phyloP scores from a whole-genome alignment of 2,113 vertebrate genomes.

The Hyperopisus bebe region DNA sequence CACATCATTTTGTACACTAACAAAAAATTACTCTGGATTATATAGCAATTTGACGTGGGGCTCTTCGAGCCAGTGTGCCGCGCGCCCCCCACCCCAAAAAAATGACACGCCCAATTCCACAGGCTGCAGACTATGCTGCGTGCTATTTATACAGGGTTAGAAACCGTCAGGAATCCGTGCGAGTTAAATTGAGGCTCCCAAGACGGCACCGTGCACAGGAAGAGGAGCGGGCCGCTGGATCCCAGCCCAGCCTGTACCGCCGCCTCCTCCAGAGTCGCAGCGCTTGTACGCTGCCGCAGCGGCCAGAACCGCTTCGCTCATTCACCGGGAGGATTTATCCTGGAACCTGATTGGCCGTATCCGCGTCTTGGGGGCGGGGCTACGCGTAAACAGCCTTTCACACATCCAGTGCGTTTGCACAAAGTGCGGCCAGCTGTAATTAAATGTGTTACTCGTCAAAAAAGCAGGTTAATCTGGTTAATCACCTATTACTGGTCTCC shows the following conservation, averaged over 20 bases:
- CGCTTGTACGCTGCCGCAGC: not conserved
- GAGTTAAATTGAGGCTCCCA: constrained; percentile 3
- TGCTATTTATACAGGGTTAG: constrained; percentile 1
- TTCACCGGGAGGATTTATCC: not conserved
- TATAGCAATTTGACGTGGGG: not conserved
- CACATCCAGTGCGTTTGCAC: not conserved
- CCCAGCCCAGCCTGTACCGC: not conserved
- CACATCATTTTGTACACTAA: not conserved
- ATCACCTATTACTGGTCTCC: not conserved
- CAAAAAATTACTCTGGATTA: not conserved
- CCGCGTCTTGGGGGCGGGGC: not conserved
- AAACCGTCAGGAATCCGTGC: not conserved
- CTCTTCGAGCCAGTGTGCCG: not conserved
- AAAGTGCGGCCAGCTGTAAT: not conserved
- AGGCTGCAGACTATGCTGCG: not conserved
- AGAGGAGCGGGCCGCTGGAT: not conserved
- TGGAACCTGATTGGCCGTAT: not conserved
- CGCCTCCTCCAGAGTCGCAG: not conserved
- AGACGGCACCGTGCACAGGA: not conserved
- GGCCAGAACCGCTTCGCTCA: not conserved
- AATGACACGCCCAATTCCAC: not conserved
- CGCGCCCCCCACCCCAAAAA: not conserved
- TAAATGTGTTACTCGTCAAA: not conserved
- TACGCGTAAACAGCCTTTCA: not conserved
- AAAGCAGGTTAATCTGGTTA: constrained; percentile 11